phyloP scores from a whole-genome alignment of 1,140 invertebrate genomes.

The Gryon sp. region DNA sequence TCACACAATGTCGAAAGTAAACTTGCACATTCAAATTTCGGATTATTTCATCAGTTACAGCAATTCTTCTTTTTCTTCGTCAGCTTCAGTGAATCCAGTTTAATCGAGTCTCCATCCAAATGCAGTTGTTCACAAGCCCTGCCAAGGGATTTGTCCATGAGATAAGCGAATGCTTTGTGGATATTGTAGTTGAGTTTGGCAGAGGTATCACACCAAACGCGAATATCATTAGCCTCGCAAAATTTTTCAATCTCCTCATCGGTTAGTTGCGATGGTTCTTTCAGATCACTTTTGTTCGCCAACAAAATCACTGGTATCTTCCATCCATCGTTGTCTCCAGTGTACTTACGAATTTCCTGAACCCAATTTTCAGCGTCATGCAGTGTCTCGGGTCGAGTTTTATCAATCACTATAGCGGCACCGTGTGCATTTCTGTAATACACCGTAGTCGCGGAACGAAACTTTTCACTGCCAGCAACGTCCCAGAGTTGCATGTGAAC shows the following conservation, averaged over 20 bases:
- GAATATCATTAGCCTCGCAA: constrained; percentile 17
- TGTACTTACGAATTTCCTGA: constrained; percentile 13
- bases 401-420: constrained; percentile 32
- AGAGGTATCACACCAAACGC: constrained; percentile 35
- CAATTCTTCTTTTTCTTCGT: neutral
- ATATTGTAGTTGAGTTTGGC: constrained; percentile 29
- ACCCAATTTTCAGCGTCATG: constrained; percentile 28
- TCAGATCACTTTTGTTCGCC: constrained; percentile 41
- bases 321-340: constrained; percentile 5
- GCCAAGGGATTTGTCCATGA: constrained; percentile 6
- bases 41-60: neutral
- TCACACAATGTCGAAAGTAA: too few species aligned
- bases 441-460: constrained; percentile 14
- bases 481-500: constrained; percentile 39
- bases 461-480: constrained; percentile 43
- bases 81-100: neutral
- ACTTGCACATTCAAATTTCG: too few species aligned
- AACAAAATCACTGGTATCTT: constrained; percentile 33
- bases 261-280: neutral
- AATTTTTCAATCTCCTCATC: constrained; percentile 18
- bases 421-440: constrained; percentile 31
- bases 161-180: constrained; percentile 16
- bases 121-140: neutral
- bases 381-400: constrained; percentile 18
- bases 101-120: neutral